Evolutionary conservation across 2,113 vertebrate genomes (phyloP).

Genomic region (Gallinago media): DNA sequence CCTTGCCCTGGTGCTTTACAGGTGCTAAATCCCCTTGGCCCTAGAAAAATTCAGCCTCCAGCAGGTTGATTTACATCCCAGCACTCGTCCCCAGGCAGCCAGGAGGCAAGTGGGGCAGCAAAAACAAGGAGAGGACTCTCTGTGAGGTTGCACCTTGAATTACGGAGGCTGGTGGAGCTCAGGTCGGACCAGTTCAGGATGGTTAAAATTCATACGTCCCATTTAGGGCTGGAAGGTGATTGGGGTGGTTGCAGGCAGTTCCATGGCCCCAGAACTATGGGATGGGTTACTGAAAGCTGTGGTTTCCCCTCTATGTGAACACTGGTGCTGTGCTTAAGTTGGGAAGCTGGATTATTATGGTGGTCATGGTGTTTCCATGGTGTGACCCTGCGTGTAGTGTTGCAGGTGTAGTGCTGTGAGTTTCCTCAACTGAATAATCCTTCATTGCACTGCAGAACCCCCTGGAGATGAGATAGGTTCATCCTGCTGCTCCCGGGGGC

Average conservation of each 20-base stretch:
- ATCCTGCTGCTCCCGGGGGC: not conserved
- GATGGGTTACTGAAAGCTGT: fast-evolving
- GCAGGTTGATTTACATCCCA: not conserved
- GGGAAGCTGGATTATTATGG: not conserved
- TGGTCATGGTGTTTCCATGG: not conserved
- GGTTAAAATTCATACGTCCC: not conserved
- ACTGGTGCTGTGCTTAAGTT: fast-evolving
- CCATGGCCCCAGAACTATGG: fast-evolving
- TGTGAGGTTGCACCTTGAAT: not conserved
- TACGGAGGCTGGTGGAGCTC: not conserved
- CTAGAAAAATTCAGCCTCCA: not conserved
- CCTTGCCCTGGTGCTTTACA: not conserved
- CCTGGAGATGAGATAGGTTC: not conserved
- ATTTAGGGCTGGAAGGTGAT: not conserved
- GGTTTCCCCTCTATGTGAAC: not conserved
- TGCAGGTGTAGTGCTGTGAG: not conserved
- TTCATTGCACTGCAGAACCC: not conserved
- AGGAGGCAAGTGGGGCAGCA: not conserved
- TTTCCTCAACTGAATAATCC: not conserved
- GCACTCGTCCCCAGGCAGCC: not conserved
- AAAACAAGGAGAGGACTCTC: not conserved
- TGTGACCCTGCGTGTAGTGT: not conserved
- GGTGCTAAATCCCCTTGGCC: not conserved
- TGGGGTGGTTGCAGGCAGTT: not conserved
- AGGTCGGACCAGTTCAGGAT: fast-evolving